These are phyloP conservation scores for Rotaria magnacalcarata DNA, from an alignment of 2,888 invertebrate species.

Conservation along the genomic window DNA sequence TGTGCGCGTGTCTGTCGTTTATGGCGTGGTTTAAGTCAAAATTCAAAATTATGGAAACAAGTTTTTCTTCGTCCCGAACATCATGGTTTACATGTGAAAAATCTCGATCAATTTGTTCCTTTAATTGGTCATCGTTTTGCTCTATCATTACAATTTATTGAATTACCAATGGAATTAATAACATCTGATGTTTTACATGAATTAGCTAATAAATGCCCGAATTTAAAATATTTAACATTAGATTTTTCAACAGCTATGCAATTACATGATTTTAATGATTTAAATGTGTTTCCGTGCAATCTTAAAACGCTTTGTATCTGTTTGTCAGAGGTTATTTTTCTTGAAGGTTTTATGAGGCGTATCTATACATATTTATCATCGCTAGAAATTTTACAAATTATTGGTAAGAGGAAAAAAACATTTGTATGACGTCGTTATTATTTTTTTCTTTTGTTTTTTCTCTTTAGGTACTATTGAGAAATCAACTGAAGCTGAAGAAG, in stretches of 20 bases:
- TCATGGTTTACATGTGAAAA: slow-evolving; percentile 77
- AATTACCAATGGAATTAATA: slow-evolving; percentile 88
- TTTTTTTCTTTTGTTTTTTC: too few relatives aligned
- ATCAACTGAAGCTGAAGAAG: slow-evolving; percentile 95
- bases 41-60: slow-evolving; percentile 86
- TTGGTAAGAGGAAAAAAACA: slow-evolving; percentile 66
- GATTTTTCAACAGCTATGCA: slow-evolving; percentile 87
- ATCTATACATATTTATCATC: slow-evolving; percentile 82
- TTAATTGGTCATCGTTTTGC: slow-evolving; percentile 73
- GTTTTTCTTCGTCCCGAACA: slow-evolving; percentile 93
- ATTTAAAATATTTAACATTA: slow-evolving; percentile 70
- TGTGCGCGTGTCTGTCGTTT: slow-evolving; percentile 85
- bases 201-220: slow-evolving; percentile 87
- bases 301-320: slow-evolving; percentile 89
- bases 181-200: slow-evolving; percentile 94
- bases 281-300: slow-evolving; percentile 96
- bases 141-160: slow-evolving; percentile 79
- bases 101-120: slow-evolving; percentile 77
- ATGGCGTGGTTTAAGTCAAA: slow-evolving; percentile 91
- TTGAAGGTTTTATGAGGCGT: slow-evolving; percentile 99
- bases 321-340: slow-evolving; percentile 95
- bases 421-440: too few relatives aligned
- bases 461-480: slow-evolving; percentile 58
- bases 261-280: slow-evolving; percentile 95
- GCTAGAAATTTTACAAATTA: slow-evolving; percentile 70